Percentiles rank a stretch among this genome's conserved stretches.
Evolutionary conservation across 1,140 invertebrate genomes (phyloP).

Genomic region (Saxidomus purpurata): DNA sequence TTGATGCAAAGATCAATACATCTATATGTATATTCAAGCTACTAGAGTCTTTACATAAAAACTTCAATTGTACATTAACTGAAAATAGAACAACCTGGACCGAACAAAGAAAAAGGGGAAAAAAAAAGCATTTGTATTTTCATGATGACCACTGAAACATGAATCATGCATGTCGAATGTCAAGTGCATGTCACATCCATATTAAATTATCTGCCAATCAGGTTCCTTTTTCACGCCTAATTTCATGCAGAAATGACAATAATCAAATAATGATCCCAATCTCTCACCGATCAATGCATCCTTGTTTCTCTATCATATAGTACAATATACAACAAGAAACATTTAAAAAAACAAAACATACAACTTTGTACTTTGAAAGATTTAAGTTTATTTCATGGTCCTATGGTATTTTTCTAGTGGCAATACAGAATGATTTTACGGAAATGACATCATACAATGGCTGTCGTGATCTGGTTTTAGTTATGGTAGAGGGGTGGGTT

Average conservation of each 20-base stretch:
- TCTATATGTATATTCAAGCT: no score
- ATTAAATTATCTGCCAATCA: constrained; percentile 47
- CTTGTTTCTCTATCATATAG: not conserved
- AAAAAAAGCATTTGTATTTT: not conserved
- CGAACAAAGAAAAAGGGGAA: not conserved
- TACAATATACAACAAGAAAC: not conserved
- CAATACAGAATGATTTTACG: no score
- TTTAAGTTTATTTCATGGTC: no score
- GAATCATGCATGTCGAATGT: constrained; percentile 45
- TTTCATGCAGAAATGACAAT: constrained; percentile 37
- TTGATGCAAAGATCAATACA: no score
- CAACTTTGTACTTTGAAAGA: no score
- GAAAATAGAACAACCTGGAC: no score
- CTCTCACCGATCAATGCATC: not conserved
- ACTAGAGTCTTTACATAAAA: no score
- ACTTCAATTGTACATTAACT: no score
- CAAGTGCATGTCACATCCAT: constrained; percentile 44
- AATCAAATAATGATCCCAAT: not conserved
- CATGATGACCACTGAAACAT: not conserved
- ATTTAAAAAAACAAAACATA: not conserved
- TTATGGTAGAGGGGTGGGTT: no score
- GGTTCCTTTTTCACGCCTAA: constrained; percentile 41
- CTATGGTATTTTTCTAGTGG: no score
- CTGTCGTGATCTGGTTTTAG: no score
- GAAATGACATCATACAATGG: no score